phyloP scores from a whole-genome alignment of 2,888 invertebrate genomes.

The Tetheella fluctuosa region DNA sequence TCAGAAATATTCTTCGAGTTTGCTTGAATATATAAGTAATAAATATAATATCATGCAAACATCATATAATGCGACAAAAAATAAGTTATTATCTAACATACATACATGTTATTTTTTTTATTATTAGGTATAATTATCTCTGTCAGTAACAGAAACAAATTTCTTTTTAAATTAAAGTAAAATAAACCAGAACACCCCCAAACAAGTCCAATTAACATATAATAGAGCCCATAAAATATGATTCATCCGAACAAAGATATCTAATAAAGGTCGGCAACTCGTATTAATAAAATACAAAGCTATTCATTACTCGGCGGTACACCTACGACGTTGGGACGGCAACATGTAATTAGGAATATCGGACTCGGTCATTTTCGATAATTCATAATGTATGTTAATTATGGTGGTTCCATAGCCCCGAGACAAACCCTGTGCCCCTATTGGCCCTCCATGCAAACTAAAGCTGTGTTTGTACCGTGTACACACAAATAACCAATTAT shows the following conservation, averaged over 20 bases:
- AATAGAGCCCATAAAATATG: conserved; percentile 64
- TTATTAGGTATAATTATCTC: background rate
- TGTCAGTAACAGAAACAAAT: no score
- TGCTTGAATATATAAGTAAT: background rate
- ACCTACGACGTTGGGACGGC: conserved; percentile 29
- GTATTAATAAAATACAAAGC: conserved; percentile 74
- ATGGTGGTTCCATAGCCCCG: conserved; percentile 70
- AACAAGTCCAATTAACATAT: conserved; percentile 68
- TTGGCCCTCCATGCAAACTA: conserved; percentile 9
- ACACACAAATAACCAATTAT: conserved; percentile 17
- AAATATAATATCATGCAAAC: no score
- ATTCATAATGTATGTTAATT: conserved; percentile 83
- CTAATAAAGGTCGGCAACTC: conserved; percentile 67
- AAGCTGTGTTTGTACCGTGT: conserved; percentile 1
- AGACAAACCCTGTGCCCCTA: conserved; percentile 49
- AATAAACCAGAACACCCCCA: conserved; percentile 37
- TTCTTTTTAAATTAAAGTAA: conserved; percentile 1
- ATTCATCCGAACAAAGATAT: conserved; percentile 71
- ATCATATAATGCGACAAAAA: background rate
- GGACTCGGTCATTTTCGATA: conserved; percentile 78
- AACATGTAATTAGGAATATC: conserved; percentile 77
- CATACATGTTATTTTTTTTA: background rate
- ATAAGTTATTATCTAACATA: background rate
- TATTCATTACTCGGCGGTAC: conserved; percentile 67
- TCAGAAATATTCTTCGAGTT: background rate